These are phyloP conservation scores for Panorpa germanica DNA, from an alignment of 2,888 invertebrate genomes.

Conservation along the genomic window DNA sequence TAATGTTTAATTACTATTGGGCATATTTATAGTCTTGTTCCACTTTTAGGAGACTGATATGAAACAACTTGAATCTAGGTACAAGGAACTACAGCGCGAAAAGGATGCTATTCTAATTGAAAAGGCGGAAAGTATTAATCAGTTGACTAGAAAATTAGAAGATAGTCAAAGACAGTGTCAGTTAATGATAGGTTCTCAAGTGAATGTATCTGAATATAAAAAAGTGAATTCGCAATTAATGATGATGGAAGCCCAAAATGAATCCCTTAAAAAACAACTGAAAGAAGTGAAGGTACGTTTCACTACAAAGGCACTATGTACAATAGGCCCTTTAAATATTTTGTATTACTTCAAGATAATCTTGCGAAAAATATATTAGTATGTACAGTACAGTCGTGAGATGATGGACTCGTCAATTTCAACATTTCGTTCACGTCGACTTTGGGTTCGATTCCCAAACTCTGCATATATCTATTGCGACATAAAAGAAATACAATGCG, in stretches of 20 bases:
- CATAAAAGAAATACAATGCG: too few relatives aligned
- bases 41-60: conserved; percentile 27
- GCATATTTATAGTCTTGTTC: too few relatives aligned
- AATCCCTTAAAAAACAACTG: conserved; percentile 29
- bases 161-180: conserved; percentile 33
- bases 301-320: too few relatives aligned
- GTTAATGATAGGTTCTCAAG: conserved; percentile 23
- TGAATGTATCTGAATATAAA: conserved; percentile 23
- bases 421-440: too few relatives aligned
- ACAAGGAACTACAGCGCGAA: conserved; percentile 34
- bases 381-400: too few relatives aligned
- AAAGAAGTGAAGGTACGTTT: conserved; percentile 28
- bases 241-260: conserved; percentile 28
- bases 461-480: too few relatives aligned
- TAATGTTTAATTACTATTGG: too few relatives aligned
- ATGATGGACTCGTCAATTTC: too few relatives aligned
- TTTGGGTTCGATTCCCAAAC: too few relatives aligned
- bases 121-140: conserved; percentile 40
- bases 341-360: too few relatives aligned
- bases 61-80: conserved; percentile 30
- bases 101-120: conserved; percentile 40
- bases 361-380: too few relatives aligned
- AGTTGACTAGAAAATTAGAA: conserved; percentile 35
- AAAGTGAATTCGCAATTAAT: conserved; percentile 27
- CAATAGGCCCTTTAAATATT: too few relatives aligned